Base-by-base conservation (phyloP, 2,888 invertebrate species). In the Choreutis nemorana region DNA sequence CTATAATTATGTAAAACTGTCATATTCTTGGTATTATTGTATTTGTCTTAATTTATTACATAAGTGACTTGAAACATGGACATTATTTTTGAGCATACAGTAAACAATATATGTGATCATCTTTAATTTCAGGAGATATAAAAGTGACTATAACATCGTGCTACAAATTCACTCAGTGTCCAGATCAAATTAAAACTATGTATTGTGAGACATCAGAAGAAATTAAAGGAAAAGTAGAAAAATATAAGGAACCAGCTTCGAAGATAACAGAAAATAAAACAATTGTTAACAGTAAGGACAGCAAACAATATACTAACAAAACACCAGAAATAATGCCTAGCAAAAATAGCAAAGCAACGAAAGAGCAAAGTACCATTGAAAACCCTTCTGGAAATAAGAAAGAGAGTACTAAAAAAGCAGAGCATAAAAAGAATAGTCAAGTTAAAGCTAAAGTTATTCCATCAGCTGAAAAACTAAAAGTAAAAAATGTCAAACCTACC, bases 141-240 rank as follows among this genome's bases (percentile, higher is more conserved):
- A 52, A 43, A 28, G 51, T 67, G 2, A 50, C 35, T 1, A 48
- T 65, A 1, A 51, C 41, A 2, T 63, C 71, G 1, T 50, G 48
- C 32, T 71, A 71, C 41, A 58, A 50, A 34, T 72, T 64, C 33
- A 44, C 45, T 1, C 45, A 51, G 18, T 61, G 64, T 11, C 73
- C 73, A 1, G 30, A 44, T 0, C 55, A 55, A 24, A 42, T 71
- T 1, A 52, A 45, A 31, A 56, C 60, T 0, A 44, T 42, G 6
- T 70, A 35, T 15, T 14, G 14, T 2, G 20, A 28, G 25, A 14
- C 13, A n/a, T 28, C 13, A 8, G 33, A 28, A 14, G 30, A 16
- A 6, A 12, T 9, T 2, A 30, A 13, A 11, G 30, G 24, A 14
- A 26, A 21, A 10, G 8, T 15, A 11, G 26, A 18, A 28, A 21